Percentiles rank a stretch among this genome's conserved stretches.
phyloP scores from a whole-genome alignment of 2,888 invertebrate species.

The Laothoe populi region DNA sequence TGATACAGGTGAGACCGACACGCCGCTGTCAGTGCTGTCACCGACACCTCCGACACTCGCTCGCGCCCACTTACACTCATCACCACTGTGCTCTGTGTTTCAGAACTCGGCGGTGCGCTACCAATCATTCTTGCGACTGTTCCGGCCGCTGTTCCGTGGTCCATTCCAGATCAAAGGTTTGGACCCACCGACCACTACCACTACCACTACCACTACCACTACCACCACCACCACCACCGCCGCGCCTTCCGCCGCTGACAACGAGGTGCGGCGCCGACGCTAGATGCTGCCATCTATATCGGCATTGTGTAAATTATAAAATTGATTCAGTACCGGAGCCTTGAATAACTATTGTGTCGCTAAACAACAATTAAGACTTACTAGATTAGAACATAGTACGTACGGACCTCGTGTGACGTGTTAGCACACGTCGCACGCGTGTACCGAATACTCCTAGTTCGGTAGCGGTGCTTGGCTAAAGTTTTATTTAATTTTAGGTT shows the following conservation, averaged over 20 bases:
- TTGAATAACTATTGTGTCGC: not conserved
- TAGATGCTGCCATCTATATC: conserved; percentile 9
- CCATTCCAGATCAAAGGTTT: conserved; percentile 90
- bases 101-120: conserved; percentile 92
- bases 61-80: not conserved
- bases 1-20: conserved; percentile 84
- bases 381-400: not conserved
- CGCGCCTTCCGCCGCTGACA: conserved; percentile 48
- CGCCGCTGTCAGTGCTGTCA: too few species aligned
- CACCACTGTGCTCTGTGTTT: conserved; percentile 51
- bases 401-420: not conserved
- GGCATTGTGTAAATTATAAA: not conserved
- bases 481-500: conserved; percentile 17
- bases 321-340: not conserved
- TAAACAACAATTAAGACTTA: not conserved
- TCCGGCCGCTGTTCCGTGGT: conserved; percentile 90
- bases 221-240: conserved; percentile 44
- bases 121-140: conserved; percentile 88
- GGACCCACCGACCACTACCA: conserved; percentile 84
- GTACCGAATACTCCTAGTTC: not conserved
- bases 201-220: conserved; percentile 59
- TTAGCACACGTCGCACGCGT: not conserved
- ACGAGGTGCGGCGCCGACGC: conserved; percentile 61
- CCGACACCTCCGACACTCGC: not conserved
- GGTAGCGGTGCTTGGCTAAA: conserved; percentile 17